These are phyloP conservation scores for Pampus argenteus DNA, from an alignment of 2,797 vertebrate genomes.

Conservation along the genomic window DNA sequence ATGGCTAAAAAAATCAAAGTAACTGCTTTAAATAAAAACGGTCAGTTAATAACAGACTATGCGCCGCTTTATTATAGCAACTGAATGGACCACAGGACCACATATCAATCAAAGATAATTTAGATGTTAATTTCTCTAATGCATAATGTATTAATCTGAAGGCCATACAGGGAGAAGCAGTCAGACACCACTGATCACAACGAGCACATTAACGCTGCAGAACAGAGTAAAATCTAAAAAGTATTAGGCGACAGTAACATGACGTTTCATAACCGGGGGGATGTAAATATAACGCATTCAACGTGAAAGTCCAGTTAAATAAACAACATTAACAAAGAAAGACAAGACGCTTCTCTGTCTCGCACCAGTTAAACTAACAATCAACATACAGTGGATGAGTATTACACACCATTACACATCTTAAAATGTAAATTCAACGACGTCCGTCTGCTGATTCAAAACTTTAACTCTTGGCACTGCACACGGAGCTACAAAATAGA, in stretches of 20 bases:
- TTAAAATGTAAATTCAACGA: slow-evolving; percentile 17
- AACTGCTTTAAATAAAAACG: slow-evolving; percentile 53
- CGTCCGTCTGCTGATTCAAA: slow-evolving; percentile 11
- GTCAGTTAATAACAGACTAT: slow-evolving; percentile 57
- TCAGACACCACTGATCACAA: neutral
- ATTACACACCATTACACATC: neutral
- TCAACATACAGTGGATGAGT: slow-evolving; percentile 6
- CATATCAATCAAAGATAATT: slow-evolving; percentile 23
- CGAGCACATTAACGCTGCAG: neutral
- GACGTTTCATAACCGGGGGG: neutral
- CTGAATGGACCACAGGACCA: slow-evolving; percentile 1
- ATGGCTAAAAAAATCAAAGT: slow-evolving; percentile 27
- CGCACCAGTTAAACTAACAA: slow-evolving; percentile 3
- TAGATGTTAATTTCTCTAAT: slow-evolving; percentile 4
- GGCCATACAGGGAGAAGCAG: neutral
- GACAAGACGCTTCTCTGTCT: slow-evolving; percentile 17
- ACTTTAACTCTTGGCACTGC: neutral
- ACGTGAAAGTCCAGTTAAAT: neutral
- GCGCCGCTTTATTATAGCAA: slow-evolving; percentile 26
- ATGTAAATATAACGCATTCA: slow-evolving; percentile 14
- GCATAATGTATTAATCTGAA: slow-evolving; percentile 1
- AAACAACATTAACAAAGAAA: slow-evolving; percentile 13
- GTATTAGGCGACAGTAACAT: neutral
- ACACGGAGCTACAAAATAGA: slow-evolving; percentile 24
- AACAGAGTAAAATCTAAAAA: neutral